Evolutionary conservation across 2,113 vertebrate genomes (phyloP).

Genomic region (Caretta caretta): DNA sequence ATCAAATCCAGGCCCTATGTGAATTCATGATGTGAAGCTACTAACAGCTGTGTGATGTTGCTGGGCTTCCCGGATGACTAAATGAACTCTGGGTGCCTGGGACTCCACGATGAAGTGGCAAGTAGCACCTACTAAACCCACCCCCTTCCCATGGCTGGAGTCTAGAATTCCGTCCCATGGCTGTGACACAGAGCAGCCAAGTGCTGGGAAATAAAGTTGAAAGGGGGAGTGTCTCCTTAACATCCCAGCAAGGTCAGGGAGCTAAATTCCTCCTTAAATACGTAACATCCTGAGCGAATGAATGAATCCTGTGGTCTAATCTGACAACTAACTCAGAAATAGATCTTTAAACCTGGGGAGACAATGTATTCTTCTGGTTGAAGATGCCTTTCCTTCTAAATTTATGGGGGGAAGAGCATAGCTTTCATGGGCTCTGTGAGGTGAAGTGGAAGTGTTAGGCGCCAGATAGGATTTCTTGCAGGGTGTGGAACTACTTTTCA

Average conservation of each 20-base stretch:
- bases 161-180: not conserved
- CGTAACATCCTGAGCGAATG: not conserved
- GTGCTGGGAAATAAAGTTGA: not conserved
- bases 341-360: not conserved
- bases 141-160: not conserved
- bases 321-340: not conserved
- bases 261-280: not conserved
- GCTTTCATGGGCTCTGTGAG: not conserved
- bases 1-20: not conserved
- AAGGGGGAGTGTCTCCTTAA: not conserved
- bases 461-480: not conserved
- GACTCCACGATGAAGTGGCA: not conserved
- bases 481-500: not conserved
- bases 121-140: not conserved
- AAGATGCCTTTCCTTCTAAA: not conserved
- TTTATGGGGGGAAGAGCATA: not conserved
- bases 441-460: not conserved
- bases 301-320: not conserved
- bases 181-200: not conserved
- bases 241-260: not conserved
- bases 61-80: not conserved
- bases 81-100: not conserved
- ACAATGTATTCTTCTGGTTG: not conserved
- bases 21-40: not conserved
- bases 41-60: not conserved